Evolutionary conservation across 2,797 vertebrate genomes (phyloP), one percentile per base, ranked within the genome.

Genomic region (Xiphophorus birchmanni): DNA sequence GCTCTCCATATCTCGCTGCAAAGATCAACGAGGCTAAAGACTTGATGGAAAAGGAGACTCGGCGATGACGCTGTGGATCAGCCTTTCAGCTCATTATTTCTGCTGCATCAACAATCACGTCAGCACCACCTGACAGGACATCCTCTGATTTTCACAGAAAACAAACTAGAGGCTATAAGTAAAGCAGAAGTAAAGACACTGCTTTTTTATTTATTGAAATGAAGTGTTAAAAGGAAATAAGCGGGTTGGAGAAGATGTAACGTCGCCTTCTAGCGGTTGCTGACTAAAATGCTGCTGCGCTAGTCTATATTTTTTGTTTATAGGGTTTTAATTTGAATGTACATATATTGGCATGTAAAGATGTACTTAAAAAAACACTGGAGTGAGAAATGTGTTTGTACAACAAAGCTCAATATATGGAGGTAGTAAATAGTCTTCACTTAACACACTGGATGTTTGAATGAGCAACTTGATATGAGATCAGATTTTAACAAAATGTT

Each of bases 11-110:
- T 91, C 92, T 99, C 56, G 97, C 97, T 65, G 95, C 96, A 48
- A 99, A 99, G 95, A 97, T 98, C 94, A 99, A 97, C 52, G 97
- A 99, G 94, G 97, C 97, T 63, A 99, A 98, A 95, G 97, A 98
- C 90, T 85, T 99, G 83, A 74, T 99, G 82, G 97, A 98, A 90
- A 96, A 97, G 79, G 94, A 95, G 88, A 88, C 69, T 74, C 96
- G 96, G 89, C 93, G 91, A 2, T 98, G 93, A 97, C 92, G 8
- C 72, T 60, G 3, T 32, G 9, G 47, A 65, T 79, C 48, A 13
- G 12, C n/a, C 29, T 35, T 8, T 79, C 72, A 32, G 12, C 40
- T 72, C 44, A 26, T 35, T 1, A 3, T 23, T 29, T 4, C 37
- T 32, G 37, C 63, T 82, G 48, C 75, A 79, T 15, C 42, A 44